Percentiles rank a stretch among this genome's conserved stretches.
Conservation (phyloP, 2,888 invertebrate species). For the Zelleria hepariella region DNA sequence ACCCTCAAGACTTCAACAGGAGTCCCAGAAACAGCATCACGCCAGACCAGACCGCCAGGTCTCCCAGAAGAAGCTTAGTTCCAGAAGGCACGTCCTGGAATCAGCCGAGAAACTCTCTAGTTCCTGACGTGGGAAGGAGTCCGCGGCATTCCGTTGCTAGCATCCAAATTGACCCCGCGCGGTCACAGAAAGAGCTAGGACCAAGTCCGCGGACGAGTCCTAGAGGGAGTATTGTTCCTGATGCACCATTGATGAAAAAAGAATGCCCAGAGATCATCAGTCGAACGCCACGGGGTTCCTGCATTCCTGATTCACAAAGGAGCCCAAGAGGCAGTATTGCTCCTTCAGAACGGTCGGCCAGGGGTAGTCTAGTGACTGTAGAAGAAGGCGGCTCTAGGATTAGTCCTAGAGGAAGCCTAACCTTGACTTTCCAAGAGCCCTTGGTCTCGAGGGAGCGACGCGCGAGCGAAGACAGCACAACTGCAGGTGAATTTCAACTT, state of each 20-base stretch:
- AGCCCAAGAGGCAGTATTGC: slow-evolving; percentile 76
- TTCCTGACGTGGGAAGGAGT: slow-evolving; percentile 72
- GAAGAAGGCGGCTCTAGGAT: slow-evolving; percentile 49
- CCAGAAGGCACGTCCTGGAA: slow-evolving; percentile 70
- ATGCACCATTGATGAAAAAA: slow-evolving; percentile 19
- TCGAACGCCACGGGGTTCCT: slow-evolving; percentile 71
- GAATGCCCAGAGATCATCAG: slow-evolving; percentile 21
- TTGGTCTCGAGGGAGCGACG: slow-evolving; percentile 67
- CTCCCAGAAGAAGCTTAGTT: slow-evolving; percentile 73
- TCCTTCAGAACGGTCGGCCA: slow-evolving; percentile 60
- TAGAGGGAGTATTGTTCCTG: slow-evolving; percentile 68
- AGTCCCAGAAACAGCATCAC: slow-evolving; percentile 65
- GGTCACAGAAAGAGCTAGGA: slow-evolving; percentile 61
- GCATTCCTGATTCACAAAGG: slow-evolving; percentile 71
- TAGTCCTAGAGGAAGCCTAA: slow-evolving; percentile 73
- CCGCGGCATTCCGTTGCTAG: slow-evolving; percentile 72
- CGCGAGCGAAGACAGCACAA: slow-evolving; percentile 72
- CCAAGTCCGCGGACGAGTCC: slow-evolving; percentile 71
- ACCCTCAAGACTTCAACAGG: slow-evolving; percentile 69
- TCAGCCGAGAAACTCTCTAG: slow-evolving; percentile 73
- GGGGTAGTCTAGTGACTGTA: slow-evolving; percentile 53
- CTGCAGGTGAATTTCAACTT: slow-evolving; percentile 40
- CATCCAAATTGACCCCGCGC: slow-evolving; percentile 56
- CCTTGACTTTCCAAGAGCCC: slow-evolving; percentile 75
- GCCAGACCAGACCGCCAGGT: slow-evolving; percentile 61